Evolutionary conservation across 1,140 invertebrate genomes (phyloP), one percentile per base, ranked within the genome.

Genomic region (Amphibalanus amphitrite): DNA sequence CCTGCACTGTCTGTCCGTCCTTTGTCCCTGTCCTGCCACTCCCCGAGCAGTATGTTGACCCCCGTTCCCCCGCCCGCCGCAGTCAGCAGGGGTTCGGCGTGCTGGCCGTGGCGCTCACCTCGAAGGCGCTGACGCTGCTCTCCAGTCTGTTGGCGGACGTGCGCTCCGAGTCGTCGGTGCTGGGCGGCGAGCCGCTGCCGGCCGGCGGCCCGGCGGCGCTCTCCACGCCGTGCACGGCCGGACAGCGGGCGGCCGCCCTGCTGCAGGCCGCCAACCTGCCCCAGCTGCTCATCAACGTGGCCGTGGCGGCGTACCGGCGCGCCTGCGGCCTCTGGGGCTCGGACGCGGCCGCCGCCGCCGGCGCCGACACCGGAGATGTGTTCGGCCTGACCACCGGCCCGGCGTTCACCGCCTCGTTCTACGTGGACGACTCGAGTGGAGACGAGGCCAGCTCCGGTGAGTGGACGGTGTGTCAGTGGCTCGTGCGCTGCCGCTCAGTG

Each of bases 261-360:
- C 82, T 89, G 64, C 82, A 83, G 72, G 84, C 86, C 33, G 83
- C 89, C 29, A 86, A 87, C 68, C 77, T 91, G 3, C 89, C 87
- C 78, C 88, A 94, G 80, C 81, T 96, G 0, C 80, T 96, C 10
- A 92, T 94, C 74, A 91, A 90, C 74, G 78, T 96, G 64, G 90
- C 92, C 13, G 90, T 90, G 3, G 89, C 93, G 29, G 89, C 90
- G 75, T 95, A 95, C 80, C 86, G 90, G 78, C 95, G 94, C 83
- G 86, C 86, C 69, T 72, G 73, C n/a, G 72, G 69, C 23, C 28
- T 77, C 28, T 64, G 59, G 13, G n/a, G 26, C 67, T 20, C 68
- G 20, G 29, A 4, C 28, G 29, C 28, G 10, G 47, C 6, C 13
- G 47, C 47, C 1, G 47, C 47, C 17, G 47, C 13, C 13, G 47